Evolutionary conservation across 2,113 vertebrate species (phyloP), one percentile per base, ranked within the genome.

Genomic region (Pipra filicauda): DNA sequence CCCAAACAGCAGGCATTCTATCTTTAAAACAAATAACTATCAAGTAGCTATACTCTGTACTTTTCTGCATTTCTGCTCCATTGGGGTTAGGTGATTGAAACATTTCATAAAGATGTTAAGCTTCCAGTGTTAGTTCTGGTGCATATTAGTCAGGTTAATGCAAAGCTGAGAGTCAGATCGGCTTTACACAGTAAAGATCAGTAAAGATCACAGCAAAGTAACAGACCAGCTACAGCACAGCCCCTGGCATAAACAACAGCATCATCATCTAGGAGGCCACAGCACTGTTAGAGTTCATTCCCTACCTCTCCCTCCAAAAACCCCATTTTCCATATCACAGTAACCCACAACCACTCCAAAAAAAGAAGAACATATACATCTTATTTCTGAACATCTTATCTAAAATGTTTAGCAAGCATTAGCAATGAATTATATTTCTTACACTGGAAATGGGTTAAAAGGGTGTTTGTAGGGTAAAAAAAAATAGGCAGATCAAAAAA

Each of bases 221-320:
- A 52, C 26, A 51, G 51, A 52, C 27, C 26, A 52, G 51, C 44
- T 49, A 48, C 5, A 8, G 52, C 73, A 72, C 62, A 69, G 44
- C 20, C 31, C 39, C 3, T 11, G 14, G 31, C 43, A 67, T 9
- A 79, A 72, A 12, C 20, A 83, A 16, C 76, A 59, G 6, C 35
- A 55, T 11, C 43, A 18, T 12, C 76, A 81, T 9, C 54, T 58
- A 24, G 23, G 66, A 72, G 28, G 33, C 28, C 26, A 54, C 54
- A 44, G 35, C 0, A 0, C 37, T 59, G 28, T 6, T 22, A 46
- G 22, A 75, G 37, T 19, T 73, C 44, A n/a, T 52, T 77, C 35
- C n/a, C 44, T 27, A 37, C 9, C 6, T 7, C 12, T 27, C 24
- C 2, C 10, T 22, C n/a, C 24, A 0, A 0, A 76, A 43, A 70